Evolutionary conservation across 1,140 invertebrate genomes (phyloP), one percentile per base, ranked within the genome.

Genomic region (Holcopasites calliopsidis): DNA sequence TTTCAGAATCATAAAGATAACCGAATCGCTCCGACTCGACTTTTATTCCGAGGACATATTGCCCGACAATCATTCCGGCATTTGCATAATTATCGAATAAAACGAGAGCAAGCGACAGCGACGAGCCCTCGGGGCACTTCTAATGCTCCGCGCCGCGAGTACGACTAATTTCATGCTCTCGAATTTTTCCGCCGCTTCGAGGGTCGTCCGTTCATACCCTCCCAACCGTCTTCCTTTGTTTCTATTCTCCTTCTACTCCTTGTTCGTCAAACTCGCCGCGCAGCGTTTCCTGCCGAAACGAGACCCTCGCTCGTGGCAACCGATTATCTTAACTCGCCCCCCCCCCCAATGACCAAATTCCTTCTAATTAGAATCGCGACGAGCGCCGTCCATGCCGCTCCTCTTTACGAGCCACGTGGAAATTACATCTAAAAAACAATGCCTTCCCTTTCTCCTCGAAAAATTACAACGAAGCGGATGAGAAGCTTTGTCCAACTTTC

Each of bases 31-130:
- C 82, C 62, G 84, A 68, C 84, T 80, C 83, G 80, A 87, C 83
- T 90, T 88, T 90, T 88, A 88, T 90, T 91, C 85, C 83, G 66
- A 88, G 88, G 86, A 90, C 90, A 89, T 90, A 90, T 89, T 90
- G 89, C 86, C 85, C 88, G 88, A 91, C 89, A 91, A 91, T 91
- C 90, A 90, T 91, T 90, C 80, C 60, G 33, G 79, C 87, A 92
- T 91, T 92, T 91, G 84, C 90, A 91, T 92, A 91, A 91, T 91
- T 92, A 91, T 91, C 89, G 83, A 91, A 91, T 91, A 90, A 90
- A 91, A 89, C 77, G 65, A 40, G 49, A 79, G 23, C 79, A 76
- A 40, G 57, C 44, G 76, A 72, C 52, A 54, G 60, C 16, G 66
- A 47, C 21, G 31, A 42, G 76, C 54, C 70, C 76, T 33, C 33